Percentiles rank a stretch among this genome's conserved stretches.
Conservation (phyloP, 2,797 vertebrate species). For the Aeoliscus strigatus region DNA sequence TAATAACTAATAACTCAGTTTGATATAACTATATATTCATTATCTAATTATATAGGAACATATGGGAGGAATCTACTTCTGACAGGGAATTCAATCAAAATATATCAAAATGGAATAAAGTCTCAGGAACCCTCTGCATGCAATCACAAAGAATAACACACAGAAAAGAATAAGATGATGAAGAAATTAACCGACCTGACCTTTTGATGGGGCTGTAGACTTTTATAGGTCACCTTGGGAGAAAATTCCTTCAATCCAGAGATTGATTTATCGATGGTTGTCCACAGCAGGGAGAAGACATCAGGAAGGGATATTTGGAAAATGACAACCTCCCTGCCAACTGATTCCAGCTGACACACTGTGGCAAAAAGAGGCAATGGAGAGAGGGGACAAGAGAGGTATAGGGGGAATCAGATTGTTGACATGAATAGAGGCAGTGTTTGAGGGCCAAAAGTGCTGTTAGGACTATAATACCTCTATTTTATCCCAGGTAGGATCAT, state of each 20-base stretch:
- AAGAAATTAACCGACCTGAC: constrained; percentile 48
- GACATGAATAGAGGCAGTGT: constrained; percentile 77
- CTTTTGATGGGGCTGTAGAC: constrained; percentile 33
- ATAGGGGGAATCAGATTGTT: constrained; percentile 66
- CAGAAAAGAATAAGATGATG: not conserved
- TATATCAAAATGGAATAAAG: no score
- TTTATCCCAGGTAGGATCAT: constrained; percentile 70
- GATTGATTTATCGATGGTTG: constrained; percentile 17
- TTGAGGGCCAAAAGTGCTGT: constrained; percentile 61
- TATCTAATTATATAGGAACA: no score
- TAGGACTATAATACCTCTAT: constrained; percentile 73
- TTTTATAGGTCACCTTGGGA: constrained; percentile 5
- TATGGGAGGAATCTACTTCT: no score
- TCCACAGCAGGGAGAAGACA: constrained; percentile 27
- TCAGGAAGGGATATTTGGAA: constrained; percentile 28
- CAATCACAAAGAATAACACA: not conserved
- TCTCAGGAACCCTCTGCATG: not conserved
- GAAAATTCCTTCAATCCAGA: constrained; percentile 10
- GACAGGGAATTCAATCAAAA: no score
- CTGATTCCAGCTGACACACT: constrained; percentile 49
- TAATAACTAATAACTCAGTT: no score
- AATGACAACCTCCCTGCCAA: constrained; percentile 31
- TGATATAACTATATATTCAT: no score
- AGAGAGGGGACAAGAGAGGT: constrained; percentile 43
- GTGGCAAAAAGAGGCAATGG: constrained; percentile 34